These are phyloP conservation scores for Natrix natrix DNA, from an alignment of 2,797 vertebrate genomes.

Conservation along the genomic window DNA sequence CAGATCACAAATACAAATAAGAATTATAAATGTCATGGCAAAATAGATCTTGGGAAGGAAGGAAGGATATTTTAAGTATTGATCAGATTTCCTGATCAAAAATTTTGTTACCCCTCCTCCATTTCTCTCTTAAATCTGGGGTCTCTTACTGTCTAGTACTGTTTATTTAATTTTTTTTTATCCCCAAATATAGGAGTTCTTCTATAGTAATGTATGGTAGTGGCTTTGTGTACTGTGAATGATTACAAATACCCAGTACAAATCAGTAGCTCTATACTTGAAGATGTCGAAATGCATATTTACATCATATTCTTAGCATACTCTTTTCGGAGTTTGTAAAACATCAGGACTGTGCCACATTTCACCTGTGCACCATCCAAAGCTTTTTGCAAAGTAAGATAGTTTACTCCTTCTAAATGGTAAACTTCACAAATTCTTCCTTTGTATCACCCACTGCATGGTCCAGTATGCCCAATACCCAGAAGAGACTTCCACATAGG, in stretches of 20 bases:
- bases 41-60: not conserved
- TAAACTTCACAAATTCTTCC: not conserved
- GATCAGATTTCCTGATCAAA: not conserved
- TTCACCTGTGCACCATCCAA: not conserved
- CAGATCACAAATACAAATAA: not conserved
- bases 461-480: not conserved
- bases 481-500: not conserved
- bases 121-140: not conserved
- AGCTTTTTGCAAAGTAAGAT: not conserved
- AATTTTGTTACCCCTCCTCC: not conserved
- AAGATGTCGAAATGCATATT: not conserved
- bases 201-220: not conserved
- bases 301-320: not conserved
- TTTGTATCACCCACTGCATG: not conserved
- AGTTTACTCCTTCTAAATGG: not conserved
- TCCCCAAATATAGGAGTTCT: not conserved
- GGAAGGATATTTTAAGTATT: not conserved
- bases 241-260: not conserved
- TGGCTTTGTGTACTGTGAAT: not conserved
- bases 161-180: not conserved
- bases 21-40: not conserved
- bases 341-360: not conserved
- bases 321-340: not conserved
- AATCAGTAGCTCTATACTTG: not conserved
- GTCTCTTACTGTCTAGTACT: not conserved